These are phyloP conservation scores for Aurelia aurita DNA, from an alignment of 30 jellyfish, hydroid and myxozoan genomes.

Conservation along the genomic window DNA sequence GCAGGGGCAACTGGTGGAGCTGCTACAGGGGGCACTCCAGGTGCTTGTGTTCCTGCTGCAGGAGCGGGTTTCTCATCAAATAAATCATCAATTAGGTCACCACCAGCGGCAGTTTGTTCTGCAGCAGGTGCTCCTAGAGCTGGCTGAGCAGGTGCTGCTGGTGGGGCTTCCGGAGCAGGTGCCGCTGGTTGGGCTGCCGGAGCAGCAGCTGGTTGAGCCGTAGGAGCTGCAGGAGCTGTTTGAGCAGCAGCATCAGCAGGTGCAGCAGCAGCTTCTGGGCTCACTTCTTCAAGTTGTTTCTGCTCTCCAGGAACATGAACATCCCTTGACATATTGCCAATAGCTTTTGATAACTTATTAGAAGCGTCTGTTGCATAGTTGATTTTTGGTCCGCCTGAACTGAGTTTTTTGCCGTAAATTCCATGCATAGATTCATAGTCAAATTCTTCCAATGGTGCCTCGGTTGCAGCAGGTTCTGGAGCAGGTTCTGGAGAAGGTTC, in stretches of 20 bases:
- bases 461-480: not conserved
- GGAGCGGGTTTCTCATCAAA: not conserved
- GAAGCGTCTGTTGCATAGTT: slow-evolving; percentile 33
- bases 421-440: no score
- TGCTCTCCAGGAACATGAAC: slow-evolving; percentile 45
- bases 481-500: slow-evolving; percentile 2
- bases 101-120: not conserved
- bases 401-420: not conserved
- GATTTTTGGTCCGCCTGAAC: not conserved
- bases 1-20: not conserved
- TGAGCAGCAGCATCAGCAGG: slow-evolving; percentile 18
- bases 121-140: slow-evolving; percentile 7
- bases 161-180: slow-evolving; percentile 10
- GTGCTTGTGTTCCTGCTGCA: slow-evolving; percentile 3
- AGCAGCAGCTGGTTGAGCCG: slow-evolving; percentile 24
- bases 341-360: slow-evolving; percentile 14
- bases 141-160: slow-evolving; percentile 8
- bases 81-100: no score
- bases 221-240: not conserved
- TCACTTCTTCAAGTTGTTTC: slow-evolving; percentile 27
- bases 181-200: not conserved
- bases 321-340: slow-evolving; percentile 1
- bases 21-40: slow-evolving; percentile 1
- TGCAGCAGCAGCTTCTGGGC: slow-evolving; percentile 2
- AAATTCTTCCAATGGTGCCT: no score